Evolutionary conservation across 2,797 vertebrate genomes (phyloP).

Genomic region (Gambelia wislizenii): DNA sequence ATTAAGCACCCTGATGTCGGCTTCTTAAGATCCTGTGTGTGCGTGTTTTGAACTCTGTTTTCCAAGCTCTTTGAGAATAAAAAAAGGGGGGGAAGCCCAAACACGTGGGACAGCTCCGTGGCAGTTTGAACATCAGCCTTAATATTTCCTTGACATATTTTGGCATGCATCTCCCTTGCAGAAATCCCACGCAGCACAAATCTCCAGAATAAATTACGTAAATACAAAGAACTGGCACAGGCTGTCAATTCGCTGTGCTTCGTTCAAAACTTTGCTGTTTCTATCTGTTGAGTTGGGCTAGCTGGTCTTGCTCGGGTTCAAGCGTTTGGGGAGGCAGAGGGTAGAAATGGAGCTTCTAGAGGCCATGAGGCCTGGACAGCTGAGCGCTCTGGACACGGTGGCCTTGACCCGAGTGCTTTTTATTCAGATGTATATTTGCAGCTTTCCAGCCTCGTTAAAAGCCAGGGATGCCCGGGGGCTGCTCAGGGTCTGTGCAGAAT

Average conservation of each 20-base stretch:
- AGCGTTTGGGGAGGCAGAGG: too few relatives aligned
- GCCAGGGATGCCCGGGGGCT: not conserved
- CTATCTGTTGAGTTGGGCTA: not conserved
- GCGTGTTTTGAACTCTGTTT: not conserved
- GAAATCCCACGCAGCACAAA: not conserved
- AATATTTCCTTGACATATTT: not conserved
- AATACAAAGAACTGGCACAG: not conserved
- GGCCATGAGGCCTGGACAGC: too few relatives aligned
- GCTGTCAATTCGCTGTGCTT: too few relatives aligned
- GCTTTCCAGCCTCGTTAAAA: not conserved
- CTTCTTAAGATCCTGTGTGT: not conserved
- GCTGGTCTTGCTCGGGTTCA: too few relatives aligned
- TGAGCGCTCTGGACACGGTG: not conserved
- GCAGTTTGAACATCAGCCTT: not conserved
- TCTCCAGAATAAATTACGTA: not conserved
- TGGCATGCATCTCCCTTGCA: not conserved
- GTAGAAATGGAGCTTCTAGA: too few relatives aligned
- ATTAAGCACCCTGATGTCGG: not conserved
- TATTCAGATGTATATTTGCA: not conserved
- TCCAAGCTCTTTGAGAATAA: not conserved
- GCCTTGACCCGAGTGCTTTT: not conserved
- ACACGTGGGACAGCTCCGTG: not conserved
- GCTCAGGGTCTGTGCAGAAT: not conserved
- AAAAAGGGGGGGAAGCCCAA: too few relatives aligned
- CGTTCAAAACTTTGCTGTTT: not conserved